Evolutionary conservation across 2,113 vertebrate genomes (phyloP).

Genomic region (Irena cyanogastra): DNA sequence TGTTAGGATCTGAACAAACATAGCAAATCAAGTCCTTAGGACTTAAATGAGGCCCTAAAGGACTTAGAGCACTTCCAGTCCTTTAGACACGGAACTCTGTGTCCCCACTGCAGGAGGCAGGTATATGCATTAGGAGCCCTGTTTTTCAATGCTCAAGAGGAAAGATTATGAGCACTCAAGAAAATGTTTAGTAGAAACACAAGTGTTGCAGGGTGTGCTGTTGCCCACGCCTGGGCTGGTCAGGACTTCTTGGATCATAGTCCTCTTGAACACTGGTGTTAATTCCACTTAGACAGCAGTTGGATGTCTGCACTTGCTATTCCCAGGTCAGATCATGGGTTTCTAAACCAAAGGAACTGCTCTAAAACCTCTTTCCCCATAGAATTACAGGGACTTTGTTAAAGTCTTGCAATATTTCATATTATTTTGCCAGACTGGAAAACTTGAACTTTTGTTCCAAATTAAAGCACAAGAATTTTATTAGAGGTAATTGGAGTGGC

Average conservation of each 20-base stretch:
- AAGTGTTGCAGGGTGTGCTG: neutral
- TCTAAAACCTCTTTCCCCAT: neutral
- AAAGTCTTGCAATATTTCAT: neutral
- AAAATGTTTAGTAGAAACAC: neutral
- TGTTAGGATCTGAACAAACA: rapidly evolving
- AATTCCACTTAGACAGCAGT: neutral
- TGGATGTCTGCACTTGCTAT: neutral
- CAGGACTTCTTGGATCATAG: neutral
- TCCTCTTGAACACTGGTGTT: neutral
- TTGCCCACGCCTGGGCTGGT: neutral
- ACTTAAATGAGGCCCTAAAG: neutral
- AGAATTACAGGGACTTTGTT: neutral
- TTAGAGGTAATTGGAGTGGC: neutral
- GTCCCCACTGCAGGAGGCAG: neutral
- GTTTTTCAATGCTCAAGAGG: neutral
- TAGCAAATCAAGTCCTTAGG: neutral
- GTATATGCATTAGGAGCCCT: too few species aligned
- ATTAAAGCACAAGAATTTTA: neutral
- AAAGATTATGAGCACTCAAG: neutral
- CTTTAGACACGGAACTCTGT: neutral
- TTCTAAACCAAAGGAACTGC: neutral
- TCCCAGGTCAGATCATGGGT: neutral
- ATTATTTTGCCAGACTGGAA: neutral
- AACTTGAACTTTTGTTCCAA: neutral
- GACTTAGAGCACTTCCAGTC: neutral